Percentiles rank a stretch among this genome's conserved stretches.
Conservation (phyloP, 2,113 vertebrate species). For the Aphelocoma coerulescens region DNA sequence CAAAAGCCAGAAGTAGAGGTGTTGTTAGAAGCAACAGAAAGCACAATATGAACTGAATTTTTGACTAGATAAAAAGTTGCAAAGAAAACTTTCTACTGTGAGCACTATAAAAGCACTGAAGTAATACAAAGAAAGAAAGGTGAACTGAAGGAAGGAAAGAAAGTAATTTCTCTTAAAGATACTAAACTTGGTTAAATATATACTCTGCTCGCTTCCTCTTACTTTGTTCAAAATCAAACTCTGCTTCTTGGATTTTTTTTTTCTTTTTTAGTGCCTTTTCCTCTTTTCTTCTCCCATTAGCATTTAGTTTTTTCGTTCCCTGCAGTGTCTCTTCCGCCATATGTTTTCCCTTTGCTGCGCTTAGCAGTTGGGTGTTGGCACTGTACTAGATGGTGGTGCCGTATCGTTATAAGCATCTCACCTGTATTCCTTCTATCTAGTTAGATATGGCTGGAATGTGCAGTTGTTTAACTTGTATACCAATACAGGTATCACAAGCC, state of each 20-base stretch:
- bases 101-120: background rate
- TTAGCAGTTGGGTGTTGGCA: background rate
- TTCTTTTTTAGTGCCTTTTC: background rate
- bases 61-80: background rate
- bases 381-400: background rate
- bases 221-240: background rate
- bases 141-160: background rate
- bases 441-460: background rate
- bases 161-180: background rate
- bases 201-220: background rate
- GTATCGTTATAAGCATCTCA: background rate
- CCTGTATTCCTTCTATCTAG: background rate
- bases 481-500: background rate
- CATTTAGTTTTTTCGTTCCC: background rate
- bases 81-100: background rate
- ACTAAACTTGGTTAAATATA: background rate
- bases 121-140: background rate
- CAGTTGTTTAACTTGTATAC: background rate
- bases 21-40: background rate
- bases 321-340: background rate
- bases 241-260: background rate
- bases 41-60: background rate
- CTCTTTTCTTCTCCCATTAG: background rate
- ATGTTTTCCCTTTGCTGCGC: background rate
- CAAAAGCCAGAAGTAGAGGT: background rate